Evolutionary conservation across 2,888 invertebrate genomes (phyloP).

Genomic region (Melipona beecheii): DNA sequence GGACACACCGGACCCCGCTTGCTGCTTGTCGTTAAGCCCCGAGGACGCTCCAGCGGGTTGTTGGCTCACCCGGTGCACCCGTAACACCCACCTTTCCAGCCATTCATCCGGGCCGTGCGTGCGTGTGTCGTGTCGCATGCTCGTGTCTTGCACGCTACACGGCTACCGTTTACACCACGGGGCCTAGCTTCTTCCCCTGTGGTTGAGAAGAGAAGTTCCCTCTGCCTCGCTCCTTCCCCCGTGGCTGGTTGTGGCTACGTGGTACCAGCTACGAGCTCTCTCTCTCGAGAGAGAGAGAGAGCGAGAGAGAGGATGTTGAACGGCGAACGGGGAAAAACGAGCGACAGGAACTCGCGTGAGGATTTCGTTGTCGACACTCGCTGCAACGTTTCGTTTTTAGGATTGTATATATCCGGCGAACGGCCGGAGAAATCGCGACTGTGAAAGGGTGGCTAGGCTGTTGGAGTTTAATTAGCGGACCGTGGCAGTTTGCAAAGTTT

Average conservation of each 20-base stretch:
- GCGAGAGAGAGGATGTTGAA: not conserved
- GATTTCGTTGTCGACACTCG: conserved; percentile 27
- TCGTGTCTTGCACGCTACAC: conserved; percentile 70
- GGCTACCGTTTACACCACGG: conserved; percentile 74
- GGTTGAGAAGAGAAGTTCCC: not conserved
- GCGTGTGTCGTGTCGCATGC: conserved; percentile 75
- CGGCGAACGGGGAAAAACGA: conserved; percentile 13
- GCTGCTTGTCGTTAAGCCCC: conserved; percentile 35
- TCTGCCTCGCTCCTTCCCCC: not conserved
- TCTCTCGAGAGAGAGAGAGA: not conserved
- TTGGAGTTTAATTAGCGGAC: conserved; percentile 4
- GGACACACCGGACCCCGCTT: conserved; percentile 37
- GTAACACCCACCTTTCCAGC: conserved; percentile 59
- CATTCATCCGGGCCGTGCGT: conserved; percentile 75
- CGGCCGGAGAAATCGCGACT: not conserved
- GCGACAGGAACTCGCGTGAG: conserved; percentile 8
- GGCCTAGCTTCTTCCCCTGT: conserved; percentile 47
- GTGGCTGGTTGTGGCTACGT: not conserved
- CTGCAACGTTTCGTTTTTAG: conserved; percentile 7
- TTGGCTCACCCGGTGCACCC: conserved; percentile 44
- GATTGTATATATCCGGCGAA: not conserved
- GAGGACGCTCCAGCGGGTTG: conserved; percentile 30
- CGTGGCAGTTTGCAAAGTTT: not conserved
- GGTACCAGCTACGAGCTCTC: not conserved
- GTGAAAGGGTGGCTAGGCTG: not conserved